These are phyloP conservation scores for Neoascia interrupta DNA, from an alignment of 2,888 invertebrate genomes.

Conservation along the genomic window DNA sequence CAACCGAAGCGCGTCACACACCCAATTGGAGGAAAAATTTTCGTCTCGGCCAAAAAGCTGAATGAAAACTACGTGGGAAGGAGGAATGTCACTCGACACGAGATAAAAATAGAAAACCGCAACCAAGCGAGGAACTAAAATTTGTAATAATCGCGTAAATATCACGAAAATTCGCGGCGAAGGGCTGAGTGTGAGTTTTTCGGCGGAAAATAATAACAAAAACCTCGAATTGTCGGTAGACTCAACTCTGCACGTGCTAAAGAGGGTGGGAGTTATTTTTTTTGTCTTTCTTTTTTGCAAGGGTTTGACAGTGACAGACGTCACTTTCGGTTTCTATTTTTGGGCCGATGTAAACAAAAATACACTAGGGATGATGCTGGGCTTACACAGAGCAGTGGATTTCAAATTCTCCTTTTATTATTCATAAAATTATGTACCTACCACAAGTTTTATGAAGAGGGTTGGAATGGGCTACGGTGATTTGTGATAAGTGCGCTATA, in stretches of 20 bases:
- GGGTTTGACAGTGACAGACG: conserved; percentile 49
- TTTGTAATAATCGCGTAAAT: conserved; percentile 10
- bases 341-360: conserved; percentile 23
- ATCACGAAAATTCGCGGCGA: not conserved
- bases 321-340: conserved; percentile 38
- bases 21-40: conserved; percentile 40
- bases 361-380: not conserved
- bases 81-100: conserved; percentile 52
- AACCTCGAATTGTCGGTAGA: conserved; percentile 35
- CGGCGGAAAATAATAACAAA: conserved; percentile 51
- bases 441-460: no score
- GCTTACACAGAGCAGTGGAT: conserved; percentile 12
- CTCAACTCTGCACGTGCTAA: conserved; percentile 57
- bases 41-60: conserved; percentile 32
- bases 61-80: conserved; percentile 64
- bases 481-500: no score
- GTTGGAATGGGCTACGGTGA: no score
- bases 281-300: conserved; percentile 20
- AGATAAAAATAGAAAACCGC: conserved; percentile 55
- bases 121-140: conserved; percentile 5
- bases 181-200: not conserved
- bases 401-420: no score
- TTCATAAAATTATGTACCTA: no score
- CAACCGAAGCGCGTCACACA: conserved; percentile 36
- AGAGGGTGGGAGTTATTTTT: conserved; percentile 55